Base-by-base conservation (phyloP, 1,140 invertebrate species). In the Solenopsis invicta region DNA sequence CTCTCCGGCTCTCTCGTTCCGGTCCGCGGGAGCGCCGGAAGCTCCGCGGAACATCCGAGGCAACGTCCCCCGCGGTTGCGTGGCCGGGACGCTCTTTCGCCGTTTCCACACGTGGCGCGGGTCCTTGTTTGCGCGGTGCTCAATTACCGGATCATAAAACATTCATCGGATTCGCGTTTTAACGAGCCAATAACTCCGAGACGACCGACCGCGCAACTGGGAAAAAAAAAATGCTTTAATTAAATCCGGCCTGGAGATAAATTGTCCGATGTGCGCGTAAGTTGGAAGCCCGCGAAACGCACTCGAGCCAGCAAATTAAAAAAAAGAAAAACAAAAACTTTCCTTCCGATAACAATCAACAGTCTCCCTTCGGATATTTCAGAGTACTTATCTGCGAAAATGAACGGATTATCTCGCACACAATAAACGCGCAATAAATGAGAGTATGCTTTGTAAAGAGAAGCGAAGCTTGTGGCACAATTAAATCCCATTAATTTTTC, bases 141-240 rank as follows among this genome's bases (percentile, higher is more conserved):
- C 69, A 61, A 84, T 84, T 84, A 84, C 41, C 52, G 13, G 37
- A 24, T 74, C 29, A 29, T 75, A 75, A 75, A 75, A 84, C 74
- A 75, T 74, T 50, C n/a, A 75, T 62, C 54, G 29, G 45, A 61
- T n/a, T n/a, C 24, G 41, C 69, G 67, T 82, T 82, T 34, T 74
- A 74, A 74, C 69, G 56, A 84, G 41, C 54, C 69, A 50, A 62
- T 48, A 82, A 72, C 67, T 34, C 5, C 54, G 52, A 4, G 34
- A 84, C 24, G 37, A 41, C 62, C 13, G 48, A 52, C 18, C 24
- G 48, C 24, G 4, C 1, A 2, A 2, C 16, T 12, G 13, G 18
- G 29, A 29, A 29, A 61, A 29, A 29, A 61, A 75, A 84, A 84
- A 62, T 18, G 45, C 16, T 84, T 71, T 75, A 75, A 84, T 84